Evolutionary conservation across 2,797 vertebrate genomes (phyloP).

Genomic region (Pristis pectinata): DNA sequence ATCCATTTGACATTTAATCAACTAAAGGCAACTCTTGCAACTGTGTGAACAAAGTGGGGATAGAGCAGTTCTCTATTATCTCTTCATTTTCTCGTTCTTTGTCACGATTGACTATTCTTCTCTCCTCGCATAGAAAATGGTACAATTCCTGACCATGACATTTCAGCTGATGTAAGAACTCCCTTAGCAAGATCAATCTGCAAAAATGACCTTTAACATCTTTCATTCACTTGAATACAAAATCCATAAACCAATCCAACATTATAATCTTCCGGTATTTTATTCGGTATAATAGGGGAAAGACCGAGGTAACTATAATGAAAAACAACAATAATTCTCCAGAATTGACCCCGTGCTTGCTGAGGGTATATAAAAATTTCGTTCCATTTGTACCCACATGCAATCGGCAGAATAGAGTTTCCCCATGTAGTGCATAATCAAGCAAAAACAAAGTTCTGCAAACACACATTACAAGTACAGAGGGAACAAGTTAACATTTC

Average conservation of each 20-base stretch:
- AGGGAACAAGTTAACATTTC: too few relatives aligned
- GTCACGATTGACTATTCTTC: neutral
- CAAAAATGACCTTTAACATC: neutral
- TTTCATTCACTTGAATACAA: neutral
- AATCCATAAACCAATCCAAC: neutral
- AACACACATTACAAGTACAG: neutral
- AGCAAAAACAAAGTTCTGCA: neutral
- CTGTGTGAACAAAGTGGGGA: neutral
- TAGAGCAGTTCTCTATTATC: neutral
- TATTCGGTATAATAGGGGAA: neutral
- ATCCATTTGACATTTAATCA: neutral
- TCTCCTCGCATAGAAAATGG: neutral
- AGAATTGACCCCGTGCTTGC: neutral
- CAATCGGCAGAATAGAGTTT: neutral
- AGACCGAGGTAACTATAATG: neutral
- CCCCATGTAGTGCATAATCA: neutral
- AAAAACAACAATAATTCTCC: neutral
- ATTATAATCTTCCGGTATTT: neutral
- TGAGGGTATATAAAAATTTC: neutral
- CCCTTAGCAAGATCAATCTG: neutral
- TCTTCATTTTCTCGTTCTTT: neutral
- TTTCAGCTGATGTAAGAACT: neutral
- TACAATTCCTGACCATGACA: neutral
- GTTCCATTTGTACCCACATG: neutral
- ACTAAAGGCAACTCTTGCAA: neutral